Conservation (phyloP, 2,888 invertebrate species). For the Malachius bipustulatus region DNA sequence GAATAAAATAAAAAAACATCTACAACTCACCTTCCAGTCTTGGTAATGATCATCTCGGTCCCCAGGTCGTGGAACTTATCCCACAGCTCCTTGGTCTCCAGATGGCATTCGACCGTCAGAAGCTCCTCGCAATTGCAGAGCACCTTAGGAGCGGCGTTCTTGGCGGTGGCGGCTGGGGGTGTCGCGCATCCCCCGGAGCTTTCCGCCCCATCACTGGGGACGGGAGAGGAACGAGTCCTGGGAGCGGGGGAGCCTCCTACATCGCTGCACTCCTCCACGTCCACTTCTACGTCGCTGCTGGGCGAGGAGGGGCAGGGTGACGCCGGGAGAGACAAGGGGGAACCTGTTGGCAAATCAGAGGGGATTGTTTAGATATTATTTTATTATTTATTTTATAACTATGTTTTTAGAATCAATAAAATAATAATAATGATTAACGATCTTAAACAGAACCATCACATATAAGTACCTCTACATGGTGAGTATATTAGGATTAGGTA, state of each 20-base stretch:
- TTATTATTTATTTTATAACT: no score
- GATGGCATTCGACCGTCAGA: conserved; percentile 53
- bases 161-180: conserved; percentile 30
- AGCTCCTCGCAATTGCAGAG: conserved; percentile 55
- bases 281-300: conserved; percentile 44
- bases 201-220: conserved; percentile 33
- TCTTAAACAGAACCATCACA: no score
- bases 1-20: conserved; percentile 8
- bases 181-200: conserved; percentile 32
- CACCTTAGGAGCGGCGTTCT: conserved; percentile 33
- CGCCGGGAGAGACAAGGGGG: no score
- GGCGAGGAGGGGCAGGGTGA: no score
- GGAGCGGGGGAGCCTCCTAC: conserved; percentile 40
- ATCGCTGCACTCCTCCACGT: conserved; percentile 49
- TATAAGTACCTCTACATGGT: no score
- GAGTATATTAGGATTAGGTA: no score
- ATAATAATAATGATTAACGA: no score
- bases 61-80: conserved; percentile 67
- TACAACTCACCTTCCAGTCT: conserved; percentile 60
- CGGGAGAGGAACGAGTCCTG: no score
- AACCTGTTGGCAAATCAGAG: no score
- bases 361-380: no score
- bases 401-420: no score
- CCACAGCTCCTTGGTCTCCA: conserved; percentile 75
- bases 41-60: conserved; percentile 79